Evolutionary conservation across 2,797 vertebrate genomes (phyloP), one percentile per base, ranked within the genome.

Genomic region (Cyprinodon diabolis): DNA sequence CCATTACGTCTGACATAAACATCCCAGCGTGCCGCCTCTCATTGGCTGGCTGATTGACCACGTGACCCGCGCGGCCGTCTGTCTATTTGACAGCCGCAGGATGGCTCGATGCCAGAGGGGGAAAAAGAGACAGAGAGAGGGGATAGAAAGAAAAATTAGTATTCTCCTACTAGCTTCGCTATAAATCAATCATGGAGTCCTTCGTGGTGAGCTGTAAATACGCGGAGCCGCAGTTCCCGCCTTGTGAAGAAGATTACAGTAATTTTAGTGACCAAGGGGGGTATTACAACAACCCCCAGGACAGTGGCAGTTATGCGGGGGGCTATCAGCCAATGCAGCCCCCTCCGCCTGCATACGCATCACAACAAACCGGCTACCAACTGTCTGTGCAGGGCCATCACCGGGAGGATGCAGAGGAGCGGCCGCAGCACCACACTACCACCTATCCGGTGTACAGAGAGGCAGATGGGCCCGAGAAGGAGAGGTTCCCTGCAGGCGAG

Each of bases 171-270:
- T 94, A 96, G 95, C 95, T 77, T 91, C 89, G 86, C 91, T 91
- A 95, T 97, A 98, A 98, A 98, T 98, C 97, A 97, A 98, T 98
- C 96, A 98, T 97, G 97, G 97, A 97, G 94, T 97, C 97, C 89
- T 97, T 96, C 95, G 95, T 97, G 96, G 95, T 97, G 96, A 98
- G 97, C 96, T 97, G 96, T 90, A 98, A 97, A 95, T 98, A 98
- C 93, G 96, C 97, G 95, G 97, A 98, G 94, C 97, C 97, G 93
- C 97, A 97, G 95, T 98, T 98, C 94, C 97, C 97, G 94, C 96
- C 97, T 84, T 98, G 97, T 77, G 97, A 98, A 94, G 97, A 98
- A 88, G 97, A 97, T 95, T 95, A 95, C 86, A 96, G 95, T 96
- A 96, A 97, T 95, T 95, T 98, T 90, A 95, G 93, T 88, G 96